Evolutionary conservation across 37 sponge, comb jelly and placozoan species (phyloP), one percentile per base, ranked within the genome.

Genomic region (Spongilla lacustris): DNA sequence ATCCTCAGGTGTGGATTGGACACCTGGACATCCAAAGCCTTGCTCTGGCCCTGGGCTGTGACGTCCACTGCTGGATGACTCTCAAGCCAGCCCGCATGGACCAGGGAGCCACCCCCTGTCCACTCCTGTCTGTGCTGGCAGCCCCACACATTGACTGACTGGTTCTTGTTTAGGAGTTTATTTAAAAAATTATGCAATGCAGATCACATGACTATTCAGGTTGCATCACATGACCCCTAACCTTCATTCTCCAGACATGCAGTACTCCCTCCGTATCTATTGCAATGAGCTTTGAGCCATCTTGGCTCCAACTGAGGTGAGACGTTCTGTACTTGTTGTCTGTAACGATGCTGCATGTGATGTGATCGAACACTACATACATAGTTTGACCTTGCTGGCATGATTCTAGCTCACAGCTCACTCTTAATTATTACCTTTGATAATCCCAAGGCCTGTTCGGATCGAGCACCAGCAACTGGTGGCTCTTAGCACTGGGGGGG

Each of bases 361-460:
- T 24, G 10, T 12, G 27, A 32, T 72, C 30, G 28, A 25, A 72
- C 14, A 12, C 2, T 8, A 5, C 27, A 79, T 19, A 2, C n/a
- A n/a, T n/a, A n/a, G n/a, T n/a, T n/a, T n/a, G n/a, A n/a, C n/a
- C n/a, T n/a, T n/a, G 26, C 46, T 46, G 79, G 11, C 13, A 50
- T 10, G 66, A 2, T 29, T 4, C n/a, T 19, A 28, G 33, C 36
- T 3, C 58, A 49, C 30, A 8, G 33, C 14, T 19, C 58, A 1
- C 49, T 79, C 26, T 48, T 19, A 4, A 22, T 21, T 34, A 77
- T 66, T 68, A 91, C 91, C 41, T 25, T 67, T 91, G 86, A 67
- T 83, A 86, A 19, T 85, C 86, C 91, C 91, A 91, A 30, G 91
- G 91, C 82, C 91, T 76, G 79, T 91, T 75, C 37, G 87, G 82